Conservation (phyloP, 2,113 vertebrate genomes). For the mouse (Mus musculus) region GRCm39 chr1:73274501-73275000, state of each 20-base stretch:
- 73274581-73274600: slow-evolving; percentile 57
- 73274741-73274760: neutral
- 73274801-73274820: neutral
- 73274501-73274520: neutral
- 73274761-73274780: neutral
- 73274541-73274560: slow-evolving; percentile 63
- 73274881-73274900: neutral
- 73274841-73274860: neutral
- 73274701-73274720: neutral
- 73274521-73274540: slow-evolving; percentile 69
- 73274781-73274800: neutral
- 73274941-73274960: neutral
- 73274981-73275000: neutral
- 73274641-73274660: slow-evolving; percentile 62
- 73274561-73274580: slow-evolving; percentile 68
- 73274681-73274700: neutral
- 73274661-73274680: slow-evolving; percentile 55
- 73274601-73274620: slow-evolving; percentile 40
- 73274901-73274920: neutral
- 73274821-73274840: neutral
- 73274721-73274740: neutral
- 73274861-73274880: neutral
- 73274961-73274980: neutral
- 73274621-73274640: slow-evolving; percentile 64
- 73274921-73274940: neutral